These are phyloP conservation scores for Hystrix brachyura DNA, from an alignment of 2,113 vertebrate genomes.

Conservation along the genomic window DNA sequence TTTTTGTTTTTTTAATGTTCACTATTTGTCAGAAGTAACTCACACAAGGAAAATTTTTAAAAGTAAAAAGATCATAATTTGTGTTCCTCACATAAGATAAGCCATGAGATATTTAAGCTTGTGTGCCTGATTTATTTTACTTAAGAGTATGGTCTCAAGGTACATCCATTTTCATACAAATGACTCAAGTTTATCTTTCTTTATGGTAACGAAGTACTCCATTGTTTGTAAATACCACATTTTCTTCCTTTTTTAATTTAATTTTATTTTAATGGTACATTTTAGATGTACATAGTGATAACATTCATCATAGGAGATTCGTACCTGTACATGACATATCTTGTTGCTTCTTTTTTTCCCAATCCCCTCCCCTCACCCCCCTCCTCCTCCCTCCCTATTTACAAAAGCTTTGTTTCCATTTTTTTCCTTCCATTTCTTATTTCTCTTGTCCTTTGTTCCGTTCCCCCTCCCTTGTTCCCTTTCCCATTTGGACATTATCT, in stretches of 20 bases:
- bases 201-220: not conserved
- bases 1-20: not conserved
- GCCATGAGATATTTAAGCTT: not conserved
- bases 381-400: no score
- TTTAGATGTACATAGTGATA: no score
- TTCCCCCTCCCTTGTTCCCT: no score
- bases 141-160: not conserved
- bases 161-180: not conserved
- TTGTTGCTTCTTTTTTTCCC: no score
- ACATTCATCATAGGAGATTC: no score
- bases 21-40: slow-evolving; percentile 34
- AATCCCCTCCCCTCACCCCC: no score
- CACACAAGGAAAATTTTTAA: not conserved
- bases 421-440: no score
- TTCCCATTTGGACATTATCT: no score
- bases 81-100: not conserved
- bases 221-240: not conserved
- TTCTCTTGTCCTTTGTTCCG: no score
- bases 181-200: not conserved
- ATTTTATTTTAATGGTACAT: no score
- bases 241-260: not conserved
- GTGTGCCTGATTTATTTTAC: not conserved
- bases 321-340: no score
- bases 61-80: not conserved
- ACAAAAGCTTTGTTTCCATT: no score